These are phyloP conservation scores for Phortica magna DNA, from an alignment of 2,888 invertebrate species.

Conservation along the genomic window DNA sequence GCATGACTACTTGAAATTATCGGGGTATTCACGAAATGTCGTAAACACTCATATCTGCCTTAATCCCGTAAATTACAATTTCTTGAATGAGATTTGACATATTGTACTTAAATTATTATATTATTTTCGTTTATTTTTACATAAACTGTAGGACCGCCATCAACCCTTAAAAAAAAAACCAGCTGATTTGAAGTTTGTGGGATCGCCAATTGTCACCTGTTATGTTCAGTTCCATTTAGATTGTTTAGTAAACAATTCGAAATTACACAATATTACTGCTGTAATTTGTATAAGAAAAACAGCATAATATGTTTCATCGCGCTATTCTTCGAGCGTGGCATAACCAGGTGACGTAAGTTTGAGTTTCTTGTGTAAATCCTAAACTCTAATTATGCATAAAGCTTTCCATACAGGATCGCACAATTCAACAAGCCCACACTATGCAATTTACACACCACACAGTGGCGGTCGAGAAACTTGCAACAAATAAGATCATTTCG, in stretches of 20 bases:
- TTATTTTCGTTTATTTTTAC: too few relatives aligned
- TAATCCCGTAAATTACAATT: too few relatives aligned
- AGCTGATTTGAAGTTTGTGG: neutral
- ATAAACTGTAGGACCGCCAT: neutral
- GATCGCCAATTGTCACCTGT: too few relatives aligned
- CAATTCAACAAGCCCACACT: constrained; percentile 43
- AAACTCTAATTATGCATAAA: constrained; percentile 57
- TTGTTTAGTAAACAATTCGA: constrained; percentile 50
- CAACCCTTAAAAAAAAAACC: neutral
- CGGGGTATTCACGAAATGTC: too few relatives aligned
- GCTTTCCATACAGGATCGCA: constrained; percentile 38
- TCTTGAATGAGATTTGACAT: too few relatives aligned
- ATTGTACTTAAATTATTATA: too few relatives aligned
- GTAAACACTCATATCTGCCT: too few relatives aligned
- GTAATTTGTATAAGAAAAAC: constrained; percentile 42
- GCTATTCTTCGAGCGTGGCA: constrained; percentile 61
- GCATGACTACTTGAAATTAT: too few relatives aligned
- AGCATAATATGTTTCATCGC: constrained; percentile 65
- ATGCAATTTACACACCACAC: constrained; percentile 36
- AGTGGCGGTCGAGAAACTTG: constrained; percentile 48
- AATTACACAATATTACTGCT: constrained; percentile 62
- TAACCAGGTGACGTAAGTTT: constrained; percentile 65
- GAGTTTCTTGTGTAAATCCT: constrained; percentile 22
- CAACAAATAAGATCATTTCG: constrained; percentile 47
- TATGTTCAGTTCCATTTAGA: too few relatives aligned